Base-by-base conservation (phyloP, 2,888 invertebrate genomes). In the Drosophila pseudotalamancana region DNA sequence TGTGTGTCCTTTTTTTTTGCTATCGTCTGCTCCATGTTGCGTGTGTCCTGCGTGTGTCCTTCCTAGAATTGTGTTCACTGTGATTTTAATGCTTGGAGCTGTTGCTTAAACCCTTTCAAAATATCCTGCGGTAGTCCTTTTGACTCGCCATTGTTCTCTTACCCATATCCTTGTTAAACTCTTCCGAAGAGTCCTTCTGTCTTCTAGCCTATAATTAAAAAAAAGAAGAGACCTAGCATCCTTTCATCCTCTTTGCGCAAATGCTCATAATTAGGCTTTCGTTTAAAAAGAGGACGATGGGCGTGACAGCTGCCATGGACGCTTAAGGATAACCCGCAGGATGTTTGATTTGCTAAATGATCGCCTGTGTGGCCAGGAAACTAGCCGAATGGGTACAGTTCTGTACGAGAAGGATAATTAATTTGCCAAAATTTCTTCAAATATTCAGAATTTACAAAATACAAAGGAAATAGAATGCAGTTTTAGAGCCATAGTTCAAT, bases 291-390 rank as follows among this genome's bases (percentile, higher is more conserved):
- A 25, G 14, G 11, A 37, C 16, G 18, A 16, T 18, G 37, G 72
- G 56, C 54, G 60, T 72, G 65, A 48, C 65, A 63, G 61, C 74
- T 49, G 31, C 53, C 72, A 73, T 6, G 39, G 69, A 74, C 73
- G 76, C 54, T 83, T 18, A 83, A 88, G 83, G 77, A 84, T 69
- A 77, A 80, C 72, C 76, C 77, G 64, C 85, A 89, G 85, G 79
- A 80, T 89, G 80, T 88, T 89, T 88, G 87, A 87, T 73, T 85
- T 84, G 72, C 53, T 72, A 69, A 69, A 49, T 46, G 35, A 14
- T n/a, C 34, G 32, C 16, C 31, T 27, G 29, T 32, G 19, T 9
- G n/a, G 14, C 9, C 18, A 27, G 21, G 3, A 45, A 3, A 23
- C 11, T 12, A 25, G 11, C 63, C 14, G 21, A 14, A n/a, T 16